Percentiles rank a stretch among this genome's conserved stretches.
phyloP scores from a whole-genome alignment of 2,888 invertebrate genomes.

The Nycteola revayana region DNA sequence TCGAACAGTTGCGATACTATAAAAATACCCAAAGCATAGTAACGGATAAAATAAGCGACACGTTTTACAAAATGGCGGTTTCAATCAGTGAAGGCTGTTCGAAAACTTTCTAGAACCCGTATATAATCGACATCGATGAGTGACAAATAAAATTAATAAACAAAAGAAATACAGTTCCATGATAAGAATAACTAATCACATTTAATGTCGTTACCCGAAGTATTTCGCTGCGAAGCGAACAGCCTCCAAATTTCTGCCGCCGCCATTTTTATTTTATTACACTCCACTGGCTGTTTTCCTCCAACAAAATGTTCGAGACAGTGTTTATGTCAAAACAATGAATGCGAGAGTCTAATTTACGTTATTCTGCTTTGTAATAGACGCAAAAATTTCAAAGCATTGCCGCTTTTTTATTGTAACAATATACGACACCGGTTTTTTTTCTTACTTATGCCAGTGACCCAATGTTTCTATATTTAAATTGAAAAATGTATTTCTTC shows the following conservation, averaged over 20 bases:
- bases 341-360: constrained; percentile 19
- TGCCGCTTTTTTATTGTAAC: constrained; percentile 7
- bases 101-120: constrained; percentile 81
- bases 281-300: constrained; percentile 63
- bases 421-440: constrained; percentile 8
- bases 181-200: constrained; percentile 58
- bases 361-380: constrained; percentile 13
- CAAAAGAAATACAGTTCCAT: constrained; percentile 62
- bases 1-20: constrained; percentile 79
- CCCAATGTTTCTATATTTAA: too few relatives aligned
- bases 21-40: constrained; percentile 58
- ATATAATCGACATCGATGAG: constrained; percentile 57
- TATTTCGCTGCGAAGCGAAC: constrained; percentile 78
- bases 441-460: constrained; percentile 4
- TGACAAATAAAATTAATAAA: constrained; percentile 58
- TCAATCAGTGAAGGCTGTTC: constrained; percentile 84
- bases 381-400: constrained; percentile 15
- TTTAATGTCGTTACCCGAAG: constrained; percentile 61
- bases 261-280: constrained; percentile 63
- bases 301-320: constrained; percentile 81
- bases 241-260: constrained; percentile 83
- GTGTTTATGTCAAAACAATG: constrained; percentile 83
- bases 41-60: constrained; percentile 47
- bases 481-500: too few relatives aligned
- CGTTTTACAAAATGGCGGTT: constrained; percentile 70